Percentiles rank a stretch among this genome's conserved stretches.
Conservation (phyloP, 1,140 invertebrate species). For the Babylonia areolata region DNA sequence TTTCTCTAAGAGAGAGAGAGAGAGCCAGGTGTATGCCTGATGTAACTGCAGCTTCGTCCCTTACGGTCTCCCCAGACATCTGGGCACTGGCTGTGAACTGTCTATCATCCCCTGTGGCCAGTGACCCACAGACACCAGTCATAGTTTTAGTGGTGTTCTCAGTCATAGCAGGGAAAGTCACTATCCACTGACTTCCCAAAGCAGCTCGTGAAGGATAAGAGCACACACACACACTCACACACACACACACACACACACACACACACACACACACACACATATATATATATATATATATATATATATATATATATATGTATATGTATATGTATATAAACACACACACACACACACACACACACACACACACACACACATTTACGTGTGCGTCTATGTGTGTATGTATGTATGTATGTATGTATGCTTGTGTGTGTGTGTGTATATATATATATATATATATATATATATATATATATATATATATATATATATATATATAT, state of each 20-base stretch:
- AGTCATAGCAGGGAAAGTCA: too few species aligned
- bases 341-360: too few species aligned
- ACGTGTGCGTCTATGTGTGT: too few species aligned
- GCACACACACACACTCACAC: slow-evolving; percentile 5
- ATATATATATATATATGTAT: not conserved
- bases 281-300: slow-evolving; percentile 1
- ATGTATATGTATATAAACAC: not conserved
- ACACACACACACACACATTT: too few species aligned
- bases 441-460: not conserved
- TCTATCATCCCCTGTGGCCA: not conserved
- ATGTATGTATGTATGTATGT: not conserved
- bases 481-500: not conserved
- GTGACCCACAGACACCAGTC: not conserved
- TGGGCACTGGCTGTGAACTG: not conserved
- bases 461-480: not conserved
- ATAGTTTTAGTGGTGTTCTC: too few species aligned
- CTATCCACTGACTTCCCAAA: too few species aligned
- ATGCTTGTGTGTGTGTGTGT: too few species aligned
- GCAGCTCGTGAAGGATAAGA: not conserved
- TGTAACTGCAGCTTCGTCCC: too few species aligned
- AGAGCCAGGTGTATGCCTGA: too few species aligned
- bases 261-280: not conserved
- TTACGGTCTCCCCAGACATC: not conserved
- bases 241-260: slow-evolving; percentile 23
- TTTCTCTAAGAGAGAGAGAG: not conserved